Conservation (phyloP, 1,140 invertebrate species). For the Centruroides sculpturatus region DNA sequence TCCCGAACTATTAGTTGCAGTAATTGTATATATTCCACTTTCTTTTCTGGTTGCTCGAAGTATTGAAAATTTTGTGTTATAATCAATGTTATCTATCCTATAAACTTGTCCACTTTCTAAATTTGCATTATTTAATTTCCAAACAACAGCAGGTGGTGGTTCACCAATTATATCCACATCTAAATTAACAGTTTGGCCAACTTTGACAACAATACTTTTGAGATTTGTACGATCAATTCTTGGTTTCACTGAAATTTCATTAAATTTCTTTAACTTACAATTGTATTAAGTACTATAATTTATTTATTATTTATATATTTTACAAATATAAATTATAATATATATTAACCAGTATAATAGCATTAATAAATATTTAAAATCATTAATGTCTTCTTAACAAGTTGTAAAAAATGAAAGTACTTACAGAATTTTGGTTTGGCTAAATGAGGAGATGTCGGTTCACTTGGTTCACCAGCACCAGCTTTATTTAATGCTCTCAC, state of each 20-base stretch:
- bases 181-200: slow-evolving; percentile 75
- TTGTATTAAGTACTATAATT: slow-evolving; percentile 53
- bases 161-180: slow-evolving; percentile 88
- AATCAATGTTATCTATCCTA: slow-evolving; percentile 70
- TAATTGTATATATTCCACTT: slow-evolving; percentile 71
- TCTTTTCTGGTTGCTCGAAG: slow-evolving; percentile 66
- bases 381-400: too few species aligned
- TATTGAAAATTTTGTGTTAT: slow-evolving; percentile 76
- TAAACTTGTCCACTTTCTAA: slow-evolving; percentile 11
- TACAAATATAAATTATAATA: slow-evolving; percentile 58
- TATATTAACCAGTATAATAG: too few species aligned
- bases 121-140: slow-evolving; percentile 63
- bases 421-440: slow-evolving; percentile 82
- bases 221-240: slow-evolving; percentile 82
- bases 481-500: slow-evolving; percentile 91
- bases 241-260: slow-evolving; percentile 59
- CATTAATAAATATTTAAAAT: too few species aligned
- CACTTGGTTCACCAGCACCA: slow-evolving; percentile 84
- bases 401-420: slow-evolving; percentile 27
- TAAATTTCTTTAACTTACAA: slow-evolving; percentile 1
- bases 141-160: slow-evolving; percentile 79
- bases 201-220: slow-evolving; percentile 67
- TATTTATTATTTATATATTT: slow-evolving; percentile 80
- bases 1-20: slow-evolving; percentile 85
- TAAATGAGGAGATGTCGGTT: slow-evolving; percentile 85